Base-by-base conservation (phyloP, 2,888 invertebrate genomes). In the Cryptus armator region DNA sequence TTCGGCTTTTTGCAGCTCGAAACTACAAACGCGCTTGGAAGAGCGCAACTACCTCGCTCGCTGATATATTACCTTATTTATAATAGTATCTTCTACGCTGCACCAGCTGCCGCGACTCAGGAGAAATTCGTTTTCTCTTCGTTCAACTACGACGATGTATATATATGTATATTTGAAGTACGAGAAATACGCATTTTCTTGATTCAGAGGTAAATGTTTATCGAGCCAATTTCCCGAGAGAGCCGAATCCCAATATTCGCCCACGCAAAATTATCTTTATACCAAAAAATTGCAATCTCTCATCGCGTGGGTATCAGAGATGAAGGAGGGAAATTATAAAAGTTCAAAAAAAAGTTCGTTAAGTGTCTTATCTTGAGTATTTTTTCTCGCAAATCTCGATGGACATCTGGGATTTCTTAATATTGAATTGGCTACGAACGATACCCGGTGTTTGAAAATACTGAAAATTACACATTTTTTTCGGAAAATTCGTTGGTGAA, bases 51-150 rank as follows among this genome's bases (percentile, higher is more conserved):
- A 62, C 29, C 62, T 32, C 37, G 46, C 67, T 24, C 67, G 16
- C 16, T 83, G 83, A 83, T 74, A 78, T 83, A 83, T 83, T 68
- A 74, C 72, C 78, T 83, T 83, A 83, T 83, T 83, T 78, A 83
- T 78, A 83, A 74, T 68, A 74, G 82, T 29, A 59, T 70, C 64
- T 56, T 77, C 71, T 72, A 59, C 75, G 77, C 56, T 51, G 78
- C 29, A 46, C 77, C 77, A 83, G 78, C 83, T 83, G 78, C 29
- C 56, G 43, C 43, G 59, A 43, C 62, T 83, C 70, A 9, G 37
- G 19, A 70, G 71, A 83, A 83, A 83, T 83, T 78, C 72, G 82
- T 83, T 83, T 83, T 62, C 62, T 59, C 37, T 72, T 72, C 59
- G 66, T 51, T 29, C 77, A 29, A 68, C 51, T 56, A 51, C 19